Base-by-base conservation (phyloP, 2,113 vertebrate genomes). In the Rissa tridactyla region DNA sequence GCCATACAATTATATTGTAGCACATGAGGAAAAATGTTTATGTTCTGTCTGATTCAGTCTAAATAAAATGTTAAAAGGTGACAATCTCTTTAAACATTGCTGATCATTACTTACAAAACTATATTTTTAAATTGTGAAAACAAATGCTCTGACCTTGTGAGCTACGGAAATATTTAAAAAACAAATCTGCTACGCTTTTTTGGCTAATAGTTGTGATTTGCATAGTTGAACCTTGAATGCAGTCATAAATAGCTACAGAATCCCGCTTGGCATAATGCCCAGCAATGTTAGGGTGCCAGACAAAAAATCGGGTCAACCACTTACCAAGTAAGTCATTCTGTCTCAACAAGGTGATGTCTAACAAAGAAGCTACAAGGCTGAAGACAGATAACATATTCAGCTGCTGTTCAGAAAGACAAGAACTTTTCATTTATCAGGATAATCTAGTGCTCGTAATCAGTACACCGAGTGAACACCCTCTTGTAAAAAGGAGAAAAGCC, bases 351-450 rank as follows among this genome's bases (percentile, higher is more conserved):
- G 88, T 94, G 96, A 94, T 90, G 72, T 85, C 90, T 96, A 95
- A 97, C 94, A 97, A 97, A 96, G 93, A 95, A 92, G 85, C 88
- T 89, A 96, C 92, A 94, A 94, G 88, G 40, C 91, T 92, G 89
- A 90, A 97, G 94, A 97, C 79, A 96, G 75, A 82, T 82, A 96
- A 94, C 86, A 95, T 93, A 95, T 92, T 97, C 85, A 93, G 81
- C 92, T 98, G 97, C 97, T 98, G 92, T 93, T 97, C 87, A 97
- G 90, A 95, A 97, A 98, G 97, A 98, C 95, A 97, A 97, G 93
- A 97, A 97, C 97, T 98, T 98, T 97, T 96, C 95, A 96, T 98
- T 98, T 98, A 98, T 98, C 97, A 83, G 95, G 79, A 97, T 98
- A 98, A 97, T 98, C 97, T 97, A 98, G 96, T 96, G 92, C 82